phyloP scores from a whole-genome alignment of 64 coral and sea anemone species.

The Hydrozoanthus tunicans region DNA sequence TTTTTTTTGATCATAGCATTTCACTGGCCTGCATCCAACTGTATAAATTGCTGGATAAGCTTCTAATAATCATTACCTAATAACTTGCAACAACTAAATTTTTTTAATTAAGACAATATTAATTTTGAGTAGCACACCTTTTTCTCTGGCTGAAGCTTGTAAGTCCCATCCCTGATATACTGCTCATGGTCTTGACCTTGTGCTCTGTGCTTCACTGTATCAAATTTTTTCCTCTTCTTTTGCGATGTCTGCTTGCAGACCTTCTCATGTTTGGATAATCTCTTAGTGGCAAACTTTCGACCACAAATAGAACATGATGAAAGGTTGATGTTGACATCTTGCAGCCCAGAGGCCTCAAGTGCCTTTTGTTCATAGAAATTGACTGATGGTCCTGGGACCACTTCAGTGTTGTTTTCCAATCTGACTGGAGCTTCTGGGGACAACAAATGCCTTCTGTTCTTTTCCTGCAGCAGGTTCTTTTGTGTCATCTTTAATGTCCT shows the following conservation, averaged over 20 bases:
- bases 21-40: too few relatives aligned
- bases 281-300: constrained; percentile 84
- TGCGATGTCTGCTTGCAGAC: constrained; percentile 71
- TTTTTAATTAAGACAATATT: background rate
- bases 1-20: too few relatives aligned
- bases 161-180: constrained; percentile 70
- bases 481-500: background rate
- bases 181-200: constrained; percentile 81
- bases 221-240: constrained; percentile 86
- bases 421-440: background rate
- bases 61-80: too few relatives aligned
- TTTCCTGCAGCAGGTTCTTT: constrained; percentile 1
- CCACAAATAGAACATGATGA: constrained; percentile 87
- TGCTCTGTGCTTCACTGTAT: constrained; percentile 72
- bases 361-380: constrained; percentile 80
- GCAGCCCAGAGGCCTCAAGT: background rate
- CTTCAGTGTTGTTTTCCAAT: background rate
- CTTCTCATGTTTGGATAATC: constrained; percentile 81
- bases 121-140: constrained; percentile 36
- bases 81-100: too few relatives aligned
- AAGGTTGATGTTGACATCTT: constrained; percentile 56
- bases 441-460: background rate
- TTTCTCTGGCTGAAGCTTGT: constrained; percentile 75
- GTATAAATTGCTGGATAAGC: too few relatives aligned
- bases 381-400: constrained; percentile 15